Percentiles rank a stretch among this genome's conserved stretches.
Conservation (phyloP, 2,888 invertebrate genomes). For the Micropterix aruncella region DNA sequence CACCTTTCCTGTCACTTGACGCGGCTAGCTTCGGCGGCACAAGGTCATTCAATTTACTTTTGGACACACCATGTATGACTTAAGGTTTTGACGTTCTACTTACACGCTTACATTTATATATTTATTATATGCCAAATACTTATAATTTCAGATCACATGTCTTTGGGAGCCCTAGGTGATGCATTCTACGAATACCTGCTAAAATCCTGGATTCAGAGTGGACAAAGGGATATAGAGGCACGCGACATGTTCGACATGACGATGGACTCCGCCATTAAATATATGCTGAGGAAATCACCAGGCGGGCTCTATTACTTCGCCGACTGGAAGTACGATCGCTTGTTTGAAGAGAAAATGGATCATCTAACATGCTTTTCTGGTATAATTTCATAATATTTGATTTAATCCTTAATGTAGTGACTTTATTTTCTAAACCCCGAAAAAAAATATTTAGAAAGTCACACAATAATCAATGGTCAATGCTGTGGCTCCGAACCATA, state of each 20-base stretch:
- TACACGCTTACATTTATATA: too few relatives aligned
- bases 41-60: too few relatives aligned
- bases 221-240: conserved; percentile 48
- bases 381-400: conserved; percentile 27
- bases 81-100: too few relatives aligned
- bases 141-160: conserved; percentile 50
- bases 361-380: conserved; percentile 67
- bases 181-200: conserved; percentile 77
- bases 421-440: too few relatives aligned
- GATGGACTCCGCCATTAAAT: conserved; percentile 47
- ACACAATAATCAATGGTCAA: too few relatives aligned
- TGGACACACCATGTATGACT: too few relatives aligned
- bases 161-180: conserved; percentile 71
- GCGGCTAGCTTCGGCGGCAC: too few relatives aligned
- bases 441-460: too few relatives aligned
- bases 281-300: conserved; percentile 47
- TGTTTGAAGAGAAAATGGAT: conserved; percentile 69
- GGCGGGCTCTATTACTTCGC: conserved; percentile 56
- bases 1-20: too few relatives aligned
- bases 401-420: too few relatives aligned
- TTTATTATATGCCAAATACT: too few relatives aligned
- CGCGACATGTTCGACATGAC: conserved; percentile 65
- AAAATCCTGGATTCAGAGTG: conserved; percentile 57
- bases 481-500: too few relatives aligned
- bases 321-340: conserved; percentile 58